These are phyloP conservation scores for Gymnarchus niloticus DNA, from an alignment of 2,113 vertebrate genomes.

Conservation along the genomic window DNA sequence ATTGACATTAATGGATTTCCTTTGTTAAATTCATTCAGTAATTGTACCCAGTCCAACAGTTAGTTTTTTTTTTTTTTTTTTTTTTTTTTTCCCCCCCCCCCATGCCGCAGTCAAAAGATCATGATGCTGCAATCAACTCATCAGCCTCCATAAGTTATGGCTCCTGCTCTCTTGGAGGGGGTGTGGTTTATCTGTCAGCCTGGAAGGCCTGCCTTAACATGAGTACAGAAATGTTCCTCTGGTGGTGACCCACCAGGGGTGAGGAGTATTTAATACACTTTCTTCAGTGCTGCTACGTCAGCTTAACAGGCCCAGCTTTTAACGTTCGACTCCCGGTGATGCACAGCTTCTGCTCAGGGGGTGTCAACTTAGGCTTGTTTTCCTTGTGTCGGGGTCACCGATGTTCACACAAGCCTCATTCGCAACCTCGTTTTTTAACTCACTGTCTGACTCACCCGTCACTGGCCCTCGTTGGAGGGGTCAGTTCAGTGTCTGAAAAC, in stretches of 20 bases:
- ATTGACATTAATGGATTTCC: conserved; percentile 2
- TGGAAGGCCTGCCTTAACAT: background rate
- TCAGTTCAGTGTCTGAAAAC: too few species aligned
- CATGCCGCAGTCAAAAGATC: conserved; percentile 9
- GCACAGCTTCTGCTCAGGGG: background rate
- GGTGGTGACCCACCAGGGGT: background rate
- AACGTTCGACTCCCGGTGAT: background rate
- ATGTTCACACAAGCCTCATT: too few species aligned
- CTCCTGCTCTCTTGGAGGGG: background rate
- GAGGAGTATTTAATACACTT: background rate
- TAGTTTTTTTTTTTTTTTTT: conserved; percentile 11
- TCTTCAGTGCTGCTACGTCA: background rate
- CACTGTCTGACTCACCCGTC: too few species aligned
- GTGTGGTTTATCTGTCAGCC: background rate
- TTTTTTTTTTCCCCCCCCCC: too few species aligned
- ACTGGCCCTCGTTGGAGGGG: too few species aligned
- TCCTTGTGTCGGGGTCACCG: too few species aligned
- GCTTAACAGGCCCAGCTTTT: background rate
- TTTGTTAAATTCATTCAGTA: conserved; percentile 18
- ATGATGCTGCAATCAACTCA: background rate
- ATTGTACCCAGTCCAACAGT: conserved; percentile 11
- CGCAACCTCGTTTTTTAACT: too few species aligned
- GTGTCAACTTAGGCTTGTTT: too few species aligned
- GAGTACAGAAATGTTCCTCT: background rate
- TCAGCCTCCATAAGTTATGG: background rate